Evolutionary conservation across 2,888 invertebrate genomes (phyloP), one percentile per base, ranked within the genome.

Genomic region (Elgonia sp.): DNA sequence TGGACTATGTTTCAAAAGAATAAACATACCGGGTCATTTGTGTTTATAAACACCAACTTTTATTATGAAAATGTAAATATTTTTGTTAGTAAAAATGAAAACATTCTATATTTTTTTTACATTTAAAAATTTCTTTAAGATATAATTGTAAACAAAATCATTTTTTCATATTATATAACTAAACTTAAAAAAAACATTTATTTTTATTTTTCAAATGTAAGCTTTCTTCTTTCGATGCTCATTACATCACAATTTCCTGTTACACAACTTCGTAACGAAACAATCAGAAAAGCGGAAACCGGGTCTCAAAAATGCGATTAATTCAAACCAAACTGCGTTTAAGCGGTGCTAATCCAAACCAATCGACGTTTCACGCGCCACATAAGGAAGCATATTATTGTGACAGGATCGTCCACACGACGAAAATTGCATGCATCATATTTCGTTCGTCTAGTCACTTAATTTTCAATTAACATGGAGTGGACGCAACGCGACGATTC

Each of bases 391-490:
- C 67, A 67, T 69, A 57, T 84, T 53, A 50, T 29, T 72, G 29
- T 53, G 67, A 37, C 29, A 29, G 67, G 80, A 50, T 55, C 37
- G 76, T 53, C 65, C 69, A 53, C 16, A 50, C 73, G 69, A 63
- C 82, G 86, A 83, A 88, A 86, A 89, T 84, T 84, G 82, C 79
- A 76, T 62, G 84, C 85, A 75, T 83, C 77, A 53, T 81, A 89
- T 90, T 90, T 90, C 88, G 83, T 89, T 89, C 86, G 88, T 91
- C 90, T 88, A 88, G 90, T 91, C 91, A 90, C 90, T 91, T 91
- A 90, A 90, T 90, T 91, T 91, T 90, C 90, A 90, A 91, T 90
- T 90, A 91, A 90, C 82, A 42, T 75, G 84, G 86, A 88, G 89
- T 86, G 88, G 84, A 85, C 89, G 88, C 89, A 87, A 87, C 88